A percentile compares a stretch with the other conserved stretches of the same genome.
phyloP scores from a whole-genome alignment of 2,797 vertebrate genomes.

The Sebastes reedi region DNA sequence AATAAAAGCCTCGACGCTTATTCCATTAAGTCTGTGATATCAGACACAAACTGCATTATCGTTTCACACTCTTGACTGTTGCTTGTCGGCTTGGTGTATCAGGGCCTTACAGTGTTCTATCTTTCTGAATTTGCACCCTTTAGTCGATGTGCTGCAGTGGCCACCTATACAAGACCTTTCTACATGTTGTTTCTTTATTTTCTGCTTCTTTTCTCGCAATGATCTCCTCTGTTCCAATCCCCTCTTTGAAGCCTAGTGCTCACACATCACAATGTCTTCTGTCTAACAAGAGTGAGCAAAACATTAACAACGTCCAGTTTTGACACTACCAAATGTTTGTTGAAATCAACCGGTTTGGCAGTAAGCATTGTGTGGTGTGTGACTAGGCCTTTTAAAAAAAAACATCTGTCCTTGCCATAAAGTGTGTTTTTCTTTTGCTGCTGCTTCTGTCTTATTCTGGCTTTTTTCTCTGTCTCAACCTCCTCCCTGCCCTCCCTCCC shows the following conservation, averaged over 20 bases:
- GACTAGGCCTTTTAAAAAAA: slow-evolving; percentile 56
- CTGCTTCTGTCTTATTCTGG: slow-evolving; percentile 73
- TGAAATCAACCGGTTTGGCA: slow-evolving; percentile 25
- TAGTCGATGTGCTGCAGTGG: too few relatives aligned
- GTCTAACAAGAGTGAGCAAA: slow-evolving; percentile 55
- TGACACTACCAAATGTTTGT: slow-evolving; percentile 38
- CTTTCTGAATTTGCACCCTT: neutral
- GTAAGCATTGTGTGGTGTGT: slow-evolving; percentile 63
- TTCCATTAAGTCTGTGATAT: neutral
- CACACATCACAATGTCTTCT: slow-evolving; percentile 58
- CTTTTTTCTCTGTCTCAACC: slow-evolving; percentile 65
- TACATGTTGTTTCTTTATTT: neutral
- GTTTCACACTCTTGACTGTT: neutral
- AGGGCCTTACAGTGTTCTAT: neutral
- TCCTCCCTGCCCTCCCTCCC: slow-evolving; percentile 14
- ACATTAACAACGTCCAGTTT: slow-evolving; percentile 38
- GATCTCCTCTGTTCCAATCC: slow-evolving; percentile 2
- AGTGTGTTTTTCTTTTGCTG: slow-evolving; percentile 72
- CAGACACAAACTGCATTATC: neutral
- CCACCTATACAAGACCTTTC: neutral
- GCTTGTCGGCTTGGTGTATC: neutral
- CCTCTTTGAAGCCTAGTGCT: slow-evolving; percentile 52
- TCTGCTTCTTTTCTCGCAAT: slow-evolving; percentile 26
- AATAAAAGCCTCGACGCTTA: neutral
- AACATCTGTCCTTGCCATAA: slow-evolving; percentile 53